phyloP scores from a whole-genome alignment of 2,113 vertebrate genomes.

The Xiphophorus maculatus region DNA sequence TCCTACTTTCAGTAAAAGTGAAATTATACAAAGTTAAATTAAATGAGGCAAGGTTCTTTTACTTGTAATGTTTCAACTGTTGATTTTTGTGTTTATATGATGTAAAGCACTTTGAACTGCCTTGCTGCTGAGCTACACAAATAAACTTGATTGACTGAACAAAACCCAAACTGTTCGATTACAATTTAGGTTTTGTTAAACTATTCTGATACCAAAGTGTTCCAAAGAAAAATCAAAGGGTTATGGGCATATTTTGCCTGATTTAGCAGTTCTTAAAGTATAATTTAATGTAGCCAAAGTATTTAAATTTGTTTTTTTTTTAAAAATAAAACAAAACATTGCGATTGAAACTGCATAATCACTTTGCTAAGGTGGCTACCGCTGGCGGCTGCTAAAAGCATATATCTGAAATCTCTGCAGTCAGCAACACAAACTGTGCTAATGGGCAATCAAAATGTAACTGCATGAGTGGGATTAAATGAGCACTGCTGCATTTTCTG shows the following conservation, averaged over 20 bases:
- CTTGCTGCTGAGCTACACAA: no score
- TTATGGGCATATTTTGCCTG: not conserved
- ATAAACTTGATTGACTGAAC: not conserved
- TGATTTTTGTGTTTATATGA: no score
- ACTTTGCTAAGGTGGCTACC: not conserved
- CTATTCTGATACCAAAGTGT: not conserved
- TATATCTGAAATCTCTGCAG: conserved; percentile 8
- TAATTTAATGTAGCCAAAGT: not conserved
- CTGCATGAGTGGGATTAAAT: conserved; percentile 33
- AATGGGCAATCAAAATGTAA: conserved; percentile 26
- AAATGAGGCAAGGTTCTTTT: not conserved
- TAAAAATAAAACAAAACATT: not conserved
- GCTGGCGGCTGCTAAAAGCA: conserved; percentile 2
- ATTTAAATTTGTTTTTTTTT: not conserved
- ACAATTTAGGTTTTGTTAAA: not conserved
- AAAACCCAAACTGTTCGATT: not conserved
- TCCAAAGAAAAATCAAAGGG: not conserved
- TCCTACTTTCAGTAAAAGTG: no score
- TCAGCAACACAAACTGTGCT: conserved; percentile 17
- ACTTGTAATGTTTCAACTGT: no score
- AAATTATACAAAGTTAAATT: not conserved
- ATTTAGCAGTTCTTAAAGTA: not conserved
- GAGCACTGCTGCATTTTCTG: conserved; percentile 41
- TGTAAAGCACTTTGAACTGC: no score
- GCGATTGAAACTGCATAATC: not conserved